Evolutionary conservation across 2,113 vertebrate genomes (phyloP).

Genomic region (Serinus canaria): DNA sequence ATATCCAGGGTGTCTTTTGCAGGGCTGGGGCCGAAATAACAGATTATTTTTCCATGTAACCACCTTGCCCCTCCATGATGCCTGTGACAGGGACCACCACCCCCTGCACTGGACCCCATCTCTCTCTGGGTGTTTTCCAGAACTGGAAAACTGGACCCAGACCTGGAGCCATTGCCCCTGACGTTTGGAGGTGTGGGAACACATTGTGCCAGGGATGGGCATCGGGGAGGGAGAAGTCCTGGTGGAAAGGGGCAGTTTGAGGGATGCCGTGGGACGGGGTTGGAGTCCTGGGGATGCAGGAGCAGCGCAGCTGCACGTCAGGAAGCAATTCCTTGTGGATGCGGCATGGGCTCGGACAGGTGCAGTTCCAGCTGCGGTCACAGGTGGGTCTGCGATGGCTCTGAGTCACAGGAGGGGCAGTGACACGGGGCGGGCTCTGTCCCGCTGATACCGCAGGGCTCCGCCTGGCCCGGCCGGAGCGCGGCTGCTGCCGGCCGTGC

Average conservation of each 20-base stretch:
- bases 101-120: not conserved
- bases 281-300: accelerated
- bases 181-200: accelerated
- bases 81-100: accelerated
- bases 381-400: accelerated
- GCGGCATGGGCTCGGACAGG: not conserved
- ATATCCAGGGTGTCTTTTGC: not conserved
- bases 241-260: not conserved
- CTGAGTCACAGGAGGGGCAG: not conserved
- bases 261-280: not conserved
- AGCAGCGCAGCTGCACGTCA: accelerated
- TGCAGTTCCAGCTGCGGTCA: not conserved
- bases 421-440: accelerated
- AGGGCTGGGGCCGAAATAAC: not conserved
- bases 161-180: accelerated
- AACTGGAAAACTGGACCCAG: too few species aligned
- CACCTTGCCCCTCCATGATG: accelerated
- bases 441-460: not conserved
- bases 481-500: accelerated
- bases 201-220: not conserved
- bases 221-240: not conserved
- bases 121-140: not conserved
- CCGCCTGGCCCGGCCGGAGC: accelerated
- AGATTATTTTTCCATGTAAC: not conserved
- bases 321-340: not conserved